Base-by-base conservation (phyloP, 2,888 invertebrate genomes). In the Phortica okadai region DNA sequence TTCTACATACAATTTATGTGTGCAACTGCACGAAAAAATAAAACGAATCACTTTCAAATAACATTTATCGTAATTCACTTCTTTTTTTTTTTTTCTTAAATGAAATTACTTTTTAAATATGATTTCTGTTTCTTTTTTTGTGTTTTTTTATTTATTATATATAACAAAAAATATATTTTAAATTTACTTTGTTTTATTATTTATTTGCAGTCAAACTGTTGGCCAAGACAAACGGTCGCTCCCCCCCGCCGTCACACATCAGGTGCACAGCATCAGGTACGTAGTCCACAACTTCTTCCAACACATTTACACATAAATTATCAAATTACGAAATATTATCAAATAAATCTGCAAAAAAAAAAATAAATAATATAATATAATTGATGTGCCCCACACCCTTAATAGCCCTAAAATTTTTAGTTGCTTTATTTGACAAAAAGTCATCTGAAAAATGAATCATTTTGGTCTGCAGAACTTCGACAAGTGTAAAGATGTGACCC, bases 81-180 rank as follows among this genome's bases (percentile, higher is more conserved):
- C 79, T 79, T 66, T 73, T 69, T 76, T 64, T 73, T 66, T 74
- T 76, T 79, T 80, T 75, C 74, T 80, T 54, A 54, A 54, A 54
- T 14, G 54, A 10, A 54, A 54, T 14, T n/a, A 14, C n/a, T 54
- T 14, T 54, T n/a, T n/a, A 54, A 54, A 33, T 0, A 33, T 4
- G 33, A 33, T 33, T 33, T 21, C 21, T 6, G 10, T 45, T 45
- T 21, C 21, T 11, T 50, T 8, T 14, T 14, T 50, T 50, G 2
- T 14, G 2, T 50, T 50, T 14, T 14, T 6, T 50, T 8, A 16
- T 59, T 59, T 21, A 4, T 8, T 11, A n/a, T 2, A 59, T 59
- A 59, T 11, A 16, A 7, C 16, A n/a, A n/a, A 16, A 59, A 21
- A 21, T 21, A 21, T n/a, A 21, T 59, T 21, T 6, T 21, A 4